Evolutionary conservation across 2,888 invertebrate genomes (phyloP), one percentile per base, ranked within the genome.

Genomic region (Silvanus unidentatus): DNA sequence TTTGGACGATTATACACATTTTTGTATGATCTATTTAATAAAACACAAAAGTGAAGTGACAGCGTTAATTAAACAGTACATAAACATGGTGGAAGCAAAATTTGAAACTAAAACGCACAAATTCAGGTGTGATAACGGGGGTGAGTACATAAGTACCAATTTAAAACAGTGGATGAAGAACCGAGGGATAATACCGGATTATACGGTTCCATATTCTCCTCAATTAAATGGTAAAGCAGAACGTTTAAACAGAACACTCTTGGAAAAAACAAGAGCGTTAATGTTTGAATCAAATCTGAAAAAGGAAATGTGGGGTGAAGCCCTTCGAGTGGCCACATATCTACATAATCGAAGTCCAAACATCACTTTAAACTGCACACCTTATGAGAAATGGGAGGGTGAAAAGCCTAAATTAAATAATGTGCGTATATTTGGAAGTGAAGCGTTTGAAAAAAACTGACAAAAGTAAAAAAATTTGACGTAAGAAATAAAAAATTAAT

Each of bases 1-100:
- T 53, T 47, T 67, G 43, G 67, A 69, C 57, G 54, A 68, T 36
- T 66, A 45, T 50, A 67, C 62, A n/a, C 63, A 68, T 48, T 66
- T 60, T 44, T 52, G 57, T 49, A 58, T 61, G 40, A 54, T 54
- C 27, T 65, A 64, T 50, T 44, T 63, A 29, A n/a, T 54, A 8
- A 28, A 44, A 47, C 12, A 39, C 34, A 56, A 57, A 48, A 35
- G 38, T 53, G 50, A 56, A 43, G 47, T 40, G 10, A 6, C 11
- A 40, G 42, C 50, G 10, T 44, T 42, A 36, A 13, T 58, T 2
- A 49, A 50, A 52, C 30, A 55, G 14, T 57, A 44, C 47, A 44
- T 55, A 9, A 32, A 36, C 37, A 49, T 50, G 44, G 40, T 28
- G 15, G 50, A 57, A 48, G 43, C 50, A n/a, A 32, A 47, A 14